Evolutionary conservation across 1,140 invertebrate species (phyloP).

Genomic region (Trichogramma pretiosum): DNA sequence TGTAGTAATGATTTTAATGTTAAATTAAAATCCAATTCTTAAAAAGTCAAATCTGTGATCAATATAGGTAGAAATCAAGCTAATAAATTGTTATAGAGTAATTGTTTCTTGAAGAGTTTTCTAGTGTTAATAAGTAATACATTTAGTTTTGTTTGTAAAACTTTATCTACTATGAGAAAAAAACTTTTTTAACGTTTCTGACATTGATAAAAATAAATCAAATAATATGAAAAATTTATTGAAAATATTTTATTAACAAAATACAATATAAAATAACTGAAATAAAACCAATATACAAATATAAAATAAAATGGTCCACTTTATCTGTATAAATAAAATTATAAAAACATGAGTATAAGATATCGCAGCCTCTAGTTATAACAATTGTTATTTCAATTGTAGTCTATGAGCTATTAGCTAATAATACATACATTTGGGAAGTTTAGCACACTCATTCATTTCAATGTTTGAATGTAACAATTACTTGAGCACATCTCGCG

Average conservation of each 20-base stretch:
- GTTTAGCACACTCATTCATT: too few relatives aligned
- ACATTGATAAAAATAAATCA: conserved; percentile 7
- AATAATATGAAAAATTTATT: neutral
- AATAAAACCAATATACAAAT: conserved; percentile 3
- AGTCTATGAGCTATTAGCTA: too few relatives aligned
- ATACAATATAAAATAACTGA: conserved; percentile 17
- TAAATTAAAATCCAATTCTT: neutral
- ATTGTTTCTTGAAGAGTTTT: neutral
- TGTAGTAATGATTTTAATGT: neutral
- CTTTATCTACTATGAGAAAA: too few relatives aligned
- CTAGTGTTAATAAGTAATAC: neutral
- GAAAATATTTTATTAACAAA: conserved; percentile 19
- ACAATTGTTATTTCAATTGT: too few relatives aligned
- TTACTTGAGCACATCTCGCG: too few relatives aligned
- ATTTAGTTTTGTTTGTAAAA: neutral
- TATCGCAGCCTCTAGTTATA: too few relatives aligned
- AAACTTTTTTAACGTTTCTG: conserved; percentile 3
- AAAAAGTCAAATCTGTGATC: neutral
- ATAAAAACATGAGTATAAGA: neutral
- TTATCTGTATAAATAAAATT: neutral
- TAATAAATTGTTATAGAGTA: neutral
- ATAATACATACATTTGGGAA: too few relatives aligned
- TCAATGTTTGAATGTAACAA: too few relatives aligned
- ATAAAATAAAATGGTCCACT: neutral
- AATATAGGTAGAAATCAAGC: too few relatives aligned